Conservation (phyloP, 2,888 invertebrate genomes). For the Athalia cordata region DNA sequence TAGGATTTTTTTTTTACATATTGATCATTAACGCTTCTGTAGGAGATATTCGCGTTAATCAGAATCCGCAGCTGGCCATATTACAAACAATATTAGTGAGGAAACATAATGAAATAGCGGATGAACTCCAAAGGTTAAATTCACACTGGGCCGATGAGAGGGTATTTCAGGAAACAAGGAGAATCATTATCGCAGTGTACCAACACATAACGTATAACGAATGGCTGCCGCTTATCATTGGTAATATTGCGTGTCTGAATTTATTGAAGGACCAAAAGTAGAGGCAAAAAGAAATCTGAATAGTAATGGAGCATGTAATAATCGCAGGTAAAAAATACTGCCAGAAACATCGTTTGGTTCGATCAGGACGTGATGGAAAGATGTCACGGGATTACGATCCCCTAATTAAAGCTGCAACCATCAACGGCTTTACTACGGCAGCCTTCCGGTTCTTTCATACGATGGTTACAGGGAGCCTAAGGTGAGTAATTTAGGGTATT, state of each 20-base stretch:
- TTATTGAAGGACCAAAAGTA: neutral
- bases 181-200: conserved; percentile 76
- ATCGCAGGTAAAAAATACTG: conserved; percentile 45
- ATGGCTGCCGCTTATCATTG: conserved; percentile 76
- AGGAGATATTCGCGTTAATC: conserved; percentile 77
- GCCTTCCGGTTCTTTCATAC: conserved; percentile 81
- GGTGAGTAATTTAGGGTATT: conserved; percentile 48
- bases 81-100: conserved; percentile 76
- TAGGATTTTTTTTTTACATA: conserved; percentile 50
- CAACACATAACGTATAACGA: conserved; percentile 79
- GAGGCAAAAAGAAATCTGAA: neutral
- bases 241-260: conserved; percentile 63
- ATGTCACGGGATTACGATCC: conserved; percentile 73
- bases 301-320: neutral
- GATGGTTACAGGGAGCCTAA: conserved; percentile 75
- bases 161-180: conserved; percentile 77
- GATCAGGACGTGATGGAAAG: neutral
- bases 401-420: conserved; percentile 76
- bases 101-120: conserved; percentile 77
- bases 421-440: conserved; percentile 80
- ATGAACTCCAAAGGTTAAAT: conserved; percentile 75
- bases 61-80: conserved; percentile 76
- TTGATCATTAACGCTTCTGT: conserved; percentile 38
- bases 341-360: conserved; percentile 28
- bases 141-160: conserved; percentile 77